Evolutionary conservation across 2,797 vertebrate species (phyloP).

Genomic region (Hybognathus amarus): DNA sequence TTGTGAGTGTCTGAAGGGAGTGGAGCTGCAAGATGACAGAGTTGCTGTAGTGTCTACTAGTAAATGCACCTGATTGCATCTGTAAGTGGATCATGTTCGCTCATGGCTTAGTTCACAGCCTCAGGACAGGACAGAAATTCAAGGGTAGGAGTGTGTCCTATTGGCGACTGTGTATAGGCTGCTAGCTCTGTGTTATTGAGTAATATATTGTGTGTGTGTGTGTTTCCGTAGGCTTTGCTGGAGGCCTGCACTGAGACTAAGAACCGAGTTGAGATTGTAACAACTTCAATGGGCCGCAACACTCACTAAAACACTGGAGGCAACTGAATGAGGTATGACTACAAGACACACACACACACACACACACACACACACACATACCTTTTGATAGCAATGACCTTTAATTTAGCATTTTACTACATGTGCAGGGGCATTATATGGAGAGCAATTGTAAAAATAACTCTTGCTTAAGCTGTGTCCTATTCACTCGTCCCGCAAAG

Average conservation of each 20-base stretch:
- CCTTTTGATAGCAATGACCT: slow-evolving; percentile 22
- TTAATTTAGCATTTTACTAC: slow-evolving; percentile 27
- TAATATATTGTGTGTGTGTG: slow-evolving; percentile 53
- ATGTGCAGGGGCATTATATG: slow-evolving; percentile 16
- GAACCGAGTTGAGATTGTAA: slow-evolving; percentile 68
- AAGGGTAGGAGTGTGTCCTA: slow-evolving; percentile 6
- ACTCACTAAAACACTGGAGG: slow-evolving; percentile 71
- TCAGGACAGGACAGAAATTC: slow-evolving; percentile 11
- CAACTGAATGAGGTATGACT: slow-evolving; percentile 76
- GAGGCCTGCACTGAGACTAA: slow-evolving; percentile 63
- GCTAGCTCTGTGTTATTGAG: slow-evolving; percentile 12
- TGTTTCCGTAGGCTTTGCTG: slow-evolving; percentile 50
- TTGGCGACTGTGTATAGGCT: neutral
- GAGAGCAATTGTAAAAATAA: slow-evolving; percentile 46
- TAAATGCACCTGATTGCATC: slow-evolving; percentile 40
- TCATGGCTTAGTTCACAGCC: neutral
- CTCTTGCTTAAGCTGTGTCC: slow-evolving; percentile 46
- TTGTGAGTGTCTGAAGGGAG: slow-evolving; percentile 37
- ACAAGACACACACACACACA: neutral
- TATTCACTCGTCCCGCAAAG: slow-evolving; percentile 28
- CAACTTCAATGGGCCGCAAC: slow-evolving; percentile 72
- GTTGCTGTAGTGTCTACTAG: slow-evolving; percentile 20
- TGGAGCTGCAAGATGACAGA: slow-evolving; percentile 33
- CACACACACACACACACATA: neutral
- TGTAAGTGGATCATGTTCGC: slow-evolving; percentile 19